Conservation (phyloP, 1,140 invertebrate species). For the Diachasmimorpha longicaudata region DNA sequence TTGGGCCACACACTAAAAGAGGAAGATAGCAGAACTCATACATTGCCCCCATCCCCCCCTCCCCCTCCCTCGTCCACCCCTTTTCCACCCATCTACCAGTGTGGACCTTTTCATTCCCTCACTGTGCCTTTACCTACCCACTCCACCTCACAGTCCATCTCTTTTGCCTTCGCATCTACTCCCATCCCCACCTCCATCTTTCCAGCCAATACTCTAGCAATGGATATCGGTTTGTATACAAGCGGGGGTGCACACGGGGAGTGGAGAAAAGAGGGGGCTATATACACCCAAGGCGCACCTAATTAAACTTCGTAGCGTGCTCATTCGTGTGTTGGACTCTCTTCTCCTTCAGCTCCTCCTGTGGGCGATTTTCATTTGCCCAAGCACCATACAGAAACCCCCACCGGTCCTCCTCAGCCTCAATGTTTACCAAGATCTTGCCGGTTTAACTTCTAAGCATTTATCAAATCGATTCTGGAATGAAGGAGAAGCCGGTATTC, state of each 20-base stretch:
- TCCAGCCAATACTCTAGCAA: conserved; percentile 28
- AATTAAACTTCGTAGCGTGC: conserved; percentile 46
- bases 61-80: not conserved
- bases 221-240: conserved; percentile 40
- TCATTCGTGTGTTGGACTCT: conserved; percentile 33
- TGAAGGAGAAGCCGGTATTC: not conserved
- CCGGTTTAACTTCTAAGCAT: not conserved
- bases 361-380: conserved; percentile 31
- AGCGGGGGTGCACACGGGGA: not conserved
- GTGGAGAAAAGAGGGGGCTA: not conserved
- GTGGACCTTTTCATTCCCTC: conserved; percentile 13
- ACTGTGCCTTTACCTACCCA: conserved; percentile 1
- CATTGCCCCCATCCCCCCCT: not conserved
- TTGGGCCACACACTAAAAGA: conserved; percentile 16
- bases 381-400: not conserved
- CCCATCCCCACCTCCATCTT: not conserved
- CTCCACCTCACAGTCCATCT: not conserved
- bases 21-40: conserved; percentile 19
- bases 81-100: not conserved
- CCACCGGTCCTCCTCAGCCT: not conserved
- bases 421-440: not conserved
- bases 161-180: conserved; percentile 13
- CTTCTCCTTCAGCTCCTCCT: conserved; percentile 13
- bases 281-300: conserved; percentile 34
- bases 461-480: not conserved